Conservation (phyloP, 2,797 vertebrate species). For the Lepidocolaptes lacrymiger region DNA sequence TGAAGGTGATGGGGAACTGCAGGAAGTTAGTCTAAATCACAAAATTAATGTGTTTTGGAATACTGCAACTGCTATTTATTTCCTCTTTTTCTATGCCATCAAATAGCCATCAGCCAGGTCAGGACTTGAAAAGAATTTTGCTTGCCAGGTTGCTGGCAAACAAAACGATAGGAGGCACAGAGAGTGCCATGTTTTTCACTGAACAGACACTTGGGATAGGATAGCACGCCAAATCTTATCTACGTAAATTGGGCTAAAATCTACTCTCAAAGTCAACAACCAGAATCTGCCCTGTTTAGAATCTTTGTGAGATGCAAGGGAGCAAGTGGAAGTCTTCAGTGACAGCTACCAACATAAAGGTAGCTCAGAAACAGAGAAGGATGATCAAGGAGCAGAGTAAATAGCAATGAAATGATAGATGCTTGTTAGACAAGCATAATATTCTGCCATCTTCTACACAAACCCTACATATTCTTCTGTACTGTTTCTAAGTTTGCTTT, state of each 20-base stretch:
- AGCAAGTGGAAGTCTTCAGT: slow-evolving; percentile 42
- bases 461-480: neutral
- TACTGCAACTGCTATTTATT: neutral
- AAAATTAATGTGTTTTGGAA: neutral
- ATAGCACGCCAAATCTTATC: slow-evolving; percentile 34
- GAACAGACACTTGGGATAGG: slow-evolving; percentile 39
- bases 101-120: slow-evolving; percentile 49
- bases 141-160: slow-evolving; percentile 55
- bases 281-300: slow-evolving; percentile 39
- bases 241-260: slow-evolving; percentile 62
- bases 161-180: slow-evolving; percentile 10
- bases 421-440: neutral
- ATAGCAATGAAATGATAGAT: neutral
- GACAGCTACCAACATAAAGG: slow-evolving; percentile 38
- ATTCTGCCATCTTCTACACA: neutral
- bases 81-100: slow-evolving; percentile 27
- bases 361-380: slow-evolving; percentile 19
- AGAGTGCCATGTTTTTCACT: slow-evolving; percentile 10
- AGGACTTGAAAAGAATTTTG: slow-evolving; percentile 32
- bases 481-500: neutral
- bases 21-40: neutral
- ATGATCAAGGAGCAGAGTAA: slow-evolving; percentile 36
- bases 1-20: neutral
- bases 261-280: slow-evolving; percentile 37
- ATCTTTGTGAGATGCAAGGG: slow-evolving; percentile 34